phyloP scores from a whole-genome alignment of 2,888 invertebrate species.

The Rhagium mordax region DNA sequence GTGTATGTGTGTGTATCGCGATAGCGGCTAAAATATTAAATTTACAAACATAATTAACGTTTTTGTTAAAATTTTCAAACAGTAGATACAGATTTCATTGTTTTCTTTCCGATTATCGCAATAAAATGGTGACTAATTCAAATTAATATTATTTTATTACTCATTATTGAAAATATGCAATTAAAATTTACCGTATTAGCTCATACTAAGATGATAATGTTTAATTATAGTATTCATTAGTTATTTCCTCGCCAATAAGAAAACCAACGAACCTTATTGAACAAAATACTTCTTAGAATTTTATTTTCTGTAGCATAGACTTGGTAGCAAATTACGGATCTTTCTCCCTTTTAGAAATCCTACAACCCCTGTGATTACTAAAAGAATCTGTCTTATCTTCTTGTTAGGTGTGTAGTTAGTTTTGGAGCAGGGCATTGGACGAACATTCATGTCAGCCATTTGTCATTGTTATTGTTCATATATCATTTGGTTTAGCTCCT shows the following conservation, averaged over 20 bases:
- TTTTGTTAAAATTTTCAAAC: too few relatives aligned
- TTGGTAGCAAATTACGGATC: background rate
- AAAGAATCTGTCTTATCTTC: constrained; percentile 11
- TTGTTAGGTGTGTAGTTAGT: constrained; percentile 16
- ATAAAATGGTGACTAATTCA: too few relatives aligned
- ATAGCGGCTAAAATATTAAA: too few relatives aligned
- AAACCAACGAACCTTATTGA: background rate
- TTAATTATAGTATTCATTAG: background rate
- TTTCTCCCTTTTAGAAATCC: background rate
- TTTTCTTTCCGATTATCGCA: too few relatives aligned
- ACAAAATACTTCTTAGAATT: background rate
- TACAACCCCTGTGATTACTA: constrained; percentile 19
- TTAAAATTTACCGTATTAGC: too few relatives aligned
- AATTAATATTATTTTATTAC: too few relatives aligned
- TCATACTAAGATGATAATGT: too few relatives aligned
- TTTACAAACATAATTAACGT: too few relatives aligned
- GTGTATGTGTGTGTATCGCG: too few relatives aligned
- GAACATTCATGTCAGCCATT: background rate
- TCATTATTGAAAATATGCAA: too few relatives aligned
- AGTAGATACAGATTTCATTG: too few relatives aligned
- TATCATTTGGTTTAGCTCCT: background rate
- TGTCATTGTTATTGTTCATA: background rate
- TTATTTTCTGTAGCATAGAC: background rate
- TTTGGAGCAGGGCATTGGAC: background rate
- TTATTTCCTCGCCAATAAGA: background rate